Percentiles rank a stretch among this genome's conserved stretches.
Evolutionary conservation across 2,888 invertebrate species (phyloP).

Genomic region (Tachina fera): DNA sequence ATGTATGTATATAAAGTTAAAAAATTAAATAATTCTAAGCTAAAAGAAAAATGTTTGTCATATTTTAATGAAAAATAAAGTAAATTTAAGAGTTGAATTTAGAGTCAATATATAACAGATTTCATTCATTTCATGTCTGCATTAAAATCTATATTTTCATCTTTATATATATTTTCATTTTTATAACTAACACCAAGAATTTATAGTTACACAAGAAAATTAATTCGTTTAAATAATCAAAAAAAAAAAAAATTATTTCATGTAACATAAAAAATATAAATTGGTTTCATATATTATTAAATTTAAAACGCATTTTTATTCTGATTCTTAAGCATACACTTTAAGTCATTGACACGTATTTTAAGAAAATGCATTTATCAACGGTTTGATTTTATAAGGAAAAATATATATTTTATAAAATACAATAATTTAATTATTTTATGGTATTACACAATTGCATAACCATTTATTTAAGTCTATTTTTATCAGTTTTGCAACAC

Average conservation of each 20-base stretch:
- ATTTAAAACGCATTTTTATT: not conserved
- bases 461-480: conserved; percentile 33
- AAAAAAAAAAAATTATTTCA: not conserved
- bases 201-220: conserved; percentile 50
- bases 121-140: not conserved
- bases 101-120: conserved; percentile 17
- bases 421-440: conserved; percentile 8
- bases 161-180: not conserved
- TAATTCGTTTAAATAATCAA: not conserved
- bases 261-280: conserved; percentile 18
- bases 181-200: not conserved
- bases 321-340: not conserved
- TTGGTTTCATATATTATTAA: conserved; percentile 50
- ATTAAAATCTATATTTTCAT: not conserved
- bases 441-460: not conserved
- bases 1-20: not conserved
- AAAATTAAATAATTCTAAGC: not conserved
- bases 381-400: not conserved
- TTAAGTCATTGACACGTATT: not conserved
- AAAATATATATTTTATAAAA: not conserved
- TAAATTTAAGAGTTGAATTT: conserved; percentile 17
- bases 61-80: conserved; percentile 27
- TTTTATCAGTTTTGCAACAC: conserved; percentile 34
- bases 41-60: conserved; percentile 44
- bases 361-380: conserved; percentile 25